Conservation (phyloP, 1,140 invertebrate species). For the Lucilia sericata region DNA sequence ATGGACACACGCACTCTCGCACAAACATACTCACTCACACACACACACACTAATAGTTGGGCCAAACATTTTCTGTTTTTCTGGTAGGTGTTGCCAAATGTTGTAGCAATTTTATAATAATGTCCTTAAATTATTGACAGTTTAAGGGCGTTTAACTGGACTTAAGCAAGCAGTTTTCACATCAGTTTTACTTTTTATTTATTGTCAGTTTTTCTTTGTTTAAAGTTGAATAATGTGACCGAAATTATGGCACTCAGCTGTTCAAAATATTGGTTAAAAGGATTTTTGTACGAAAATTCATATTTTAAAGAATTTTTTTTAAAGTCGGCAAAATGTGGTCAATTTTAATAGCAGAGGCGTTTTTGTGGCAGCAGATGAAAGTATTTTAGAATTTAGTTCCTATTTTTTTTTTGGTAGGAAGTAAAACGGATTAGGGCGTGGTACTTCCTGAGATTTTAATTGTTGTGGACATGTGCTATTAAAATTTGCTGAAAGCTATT, state of each 20-base stretch:
- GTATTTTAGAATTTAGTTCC: too few relatives aligned
- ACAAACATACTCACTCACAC: too few relatives aligned
- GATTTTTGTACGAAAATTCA: neutral
- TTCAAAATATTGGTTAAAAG: neutral
- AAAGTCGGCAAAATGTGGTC: neutral
- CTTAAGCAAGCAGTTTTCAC: neutral
- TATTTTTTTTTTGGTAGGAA: too few relatives aligned
- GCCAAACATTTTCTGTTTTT: neutral
- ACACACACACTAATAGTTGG: neutral
- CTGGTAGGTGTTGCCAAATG: neutral
- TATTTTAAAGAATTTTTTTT: neutral
- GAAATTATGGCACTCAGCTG: conserved; percentile 1
- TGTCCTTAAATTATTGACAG: conserved; percentile 19
- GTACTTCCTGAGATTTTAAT: too few relatives aligned
- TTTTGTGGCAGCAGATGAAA: too few relatives aligned
- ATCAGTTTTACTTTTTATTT: neutral
- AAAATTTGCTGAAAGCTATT: too few relatives aligned
- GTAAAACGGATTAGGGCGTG: too few relatives aligned
- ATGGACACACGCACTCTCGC: too few relatives aligned
- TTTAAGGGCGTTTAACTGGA: neutral
- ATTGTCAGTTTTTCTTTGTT: neutral
- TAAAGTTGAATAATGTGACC: neutral
- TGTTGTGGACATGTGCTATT: too few relatives aligned
- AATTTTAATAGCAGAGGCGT: neutral
- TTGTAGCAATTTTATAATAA: neutral